A percentile compares a stretch with the other conserved stretches of the same genome.
Evolutionary conservation across 1,140 invertebrate species (phyloP).

Genomic region (Aphis gossypii): DNA sequence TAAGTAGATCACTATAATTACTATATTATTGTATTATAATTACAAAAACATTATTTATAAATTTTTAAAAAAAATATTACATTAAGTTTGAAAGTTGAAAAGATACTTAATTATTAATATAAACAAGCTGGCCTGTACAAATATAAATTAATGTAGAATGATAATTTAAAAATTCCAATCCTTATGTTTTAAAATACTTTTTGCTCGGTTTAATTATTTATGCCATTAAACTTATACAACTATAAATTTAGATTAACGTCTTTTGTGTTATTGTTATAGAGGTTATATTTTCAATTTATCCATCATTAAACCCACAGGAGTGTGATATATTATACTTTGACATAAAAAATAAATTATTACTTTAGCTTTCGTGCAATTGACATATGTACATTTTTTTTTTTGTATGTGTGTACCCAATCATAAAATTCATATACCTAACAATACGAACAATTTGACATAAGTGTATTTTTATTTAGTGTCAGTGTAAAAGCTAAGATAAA

Average conservation of each 20-base stretch:
- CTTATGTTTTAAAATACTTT: not conserved
- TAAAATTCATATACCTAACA: not conserved
- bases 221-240: not conserved
- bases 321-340: not conserved
- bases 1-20: not conserved
- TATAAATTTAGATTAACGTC: not conserved
- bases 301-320: not conserved
- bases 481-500: not conserved
- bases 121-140: not conserved
- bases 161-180: constrained; percentile 1
- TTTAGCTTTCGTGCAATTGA: not conserved
- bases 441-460: not conserved
- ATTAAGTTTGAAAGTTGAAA: not conserved
- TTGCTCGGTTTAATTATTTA: constrained; percentile 3
- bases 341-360: too few species aligned
- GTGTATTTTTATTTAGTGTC: not conserved
- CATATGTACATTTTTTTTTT: not conserved
- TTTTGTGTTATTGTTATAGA: not conserved
- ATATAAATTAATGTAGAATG: not conserved
- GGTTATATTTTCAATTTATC: not conserved
- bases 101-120: not conserved
- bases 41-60: not conserved
- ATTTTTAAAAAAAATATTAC: too few species aligned
- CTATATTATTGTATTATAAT: not conserved
- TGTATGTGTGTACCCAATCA: not conserved